Evolutionary conservation across 2,797 vertebrate species (phyloP).

Genomic region (Acropternis orthonyx): DNA sequence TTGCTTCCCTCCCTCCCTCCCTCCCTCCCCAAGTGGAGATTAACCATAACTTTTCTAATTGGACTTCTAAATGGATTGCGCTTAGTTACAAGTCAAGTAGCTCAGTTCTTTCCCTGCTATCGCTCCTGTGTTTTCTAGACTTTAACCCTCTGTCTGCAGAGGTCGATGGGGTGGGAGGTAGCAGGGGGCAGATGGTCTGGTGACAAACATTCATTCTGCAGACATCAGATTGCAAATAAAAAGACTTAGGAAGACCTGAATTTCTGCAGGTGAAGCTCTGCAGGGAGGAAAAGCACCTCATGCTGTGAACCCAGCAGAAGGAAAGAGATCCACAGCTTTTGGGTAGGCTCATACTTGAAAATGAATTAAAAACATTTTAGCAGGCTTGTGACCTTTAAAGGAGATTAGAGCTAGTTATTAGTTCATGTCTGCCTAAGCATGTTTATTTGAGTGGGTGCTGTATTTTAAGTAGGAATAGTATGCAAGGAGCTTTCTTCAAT

Average conservation of each 20-base stretch:
- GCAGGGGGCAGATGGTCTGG: neutral
- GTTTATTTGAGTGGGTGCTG: neutral
- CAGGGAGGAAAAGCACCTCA: accelerated
- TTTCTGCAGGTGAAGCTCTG: neutral
- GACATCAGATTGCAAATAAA: neutral
- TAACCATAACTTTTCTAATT: neutral
- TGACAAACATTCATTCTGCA: neutral
- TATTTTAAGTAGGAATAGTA: neutral
- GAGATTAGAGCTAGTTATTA: neutral
- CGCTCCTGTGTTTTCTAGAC: neutral
- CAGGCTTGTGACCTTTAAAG: neutral
- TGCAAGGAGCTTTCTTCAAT: neutral
- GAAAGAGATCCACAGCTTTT: neutral
- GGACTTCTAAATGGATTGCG: neutral
- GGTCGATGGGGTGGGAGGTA: neutral
- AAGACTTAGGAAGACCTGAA: neutral
- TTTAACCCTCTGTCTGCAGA: neutral
- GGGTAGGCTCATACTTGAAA: neutral
- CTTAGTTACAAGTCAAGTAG: neutral
- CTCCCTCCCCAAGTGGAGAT: neutral
- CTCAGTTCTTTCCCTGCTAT: neutral
- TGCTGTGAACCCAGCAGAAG: neutral
- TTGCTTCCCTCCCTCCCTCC: neutral
- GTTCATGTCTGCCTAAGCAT: neutral
- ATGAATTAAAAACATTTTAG: neutral